phyloP scores from a whole-genome alignment of 2,888 invertebrate species.

The Dryobota labecula region DNA sequence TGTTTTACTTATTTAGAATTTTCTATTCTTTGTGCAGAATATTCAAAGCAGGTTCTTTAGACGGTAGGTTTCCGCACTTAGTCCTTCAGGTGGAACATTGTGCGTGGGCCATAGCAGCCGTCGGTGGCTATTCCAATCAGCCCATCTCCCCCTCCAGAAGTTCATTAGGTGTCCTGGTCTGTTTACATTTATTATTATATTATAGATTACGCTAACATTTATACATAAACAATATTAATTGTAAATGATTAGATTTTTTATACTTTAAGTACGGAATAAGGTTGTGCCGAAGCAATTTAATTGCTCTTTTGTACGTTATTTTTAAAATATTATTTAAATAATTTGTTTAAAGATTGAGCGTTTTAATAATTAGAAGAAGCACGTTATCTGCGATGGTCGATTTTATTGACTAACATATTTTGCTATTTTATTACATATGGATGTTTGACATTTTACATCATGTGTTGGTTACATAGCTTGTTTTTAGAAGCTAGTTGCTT shows the following conservation, averaged over 20 bases:
- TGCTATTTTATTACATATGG: constrained; percentile 21
- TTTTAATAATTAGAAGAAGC: constrained; percentile 50
- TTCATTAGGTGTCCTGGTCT: too few relatives aligned
- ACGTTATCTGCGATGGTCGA: constrained; percentile 45
- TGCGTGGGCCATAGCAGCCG: too few relatives aligned
- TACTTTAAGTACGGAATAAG: constrained; percentile 73
- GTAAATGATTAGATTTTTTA: constrained; percentile 66
- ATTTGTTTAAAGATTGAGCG: constrained; percentile 63
- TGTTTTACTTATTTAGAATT: neutral
- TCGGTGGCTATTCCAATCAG: too few relatives aligned
- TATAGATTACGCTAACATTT: constrained; percentile 72
- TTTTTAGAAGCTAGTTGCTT: constrained; percentile 46
- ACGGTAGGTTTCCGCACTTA: too few relatives aligned
- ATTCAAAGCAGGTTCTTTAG: constrained; percentile 22
- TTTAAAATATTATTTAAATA: constrained; percentile 44
- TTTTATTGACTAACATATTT: constrained; percentile 50
- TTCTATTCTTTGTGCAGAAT: neutral
- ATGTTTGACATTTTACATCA: constrained; percentile 34
- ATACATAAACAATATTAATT: constrained; percentile 69
- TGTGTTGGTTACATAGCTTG: constrained; percentile 23
- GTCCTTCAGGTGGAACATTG: too few relatives aligned
- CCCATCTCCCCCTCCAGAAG: too few relatives aligned
- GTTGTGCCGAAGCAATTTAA: constrained; percentile 86
- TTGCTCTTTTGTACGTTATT: constrained; percentile 78
- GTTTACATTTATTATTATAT: too few relatives aligned